Base-by-base conservation (phyloP, 2,888 invertebrate species). In the Clostera curtula region DNA sequence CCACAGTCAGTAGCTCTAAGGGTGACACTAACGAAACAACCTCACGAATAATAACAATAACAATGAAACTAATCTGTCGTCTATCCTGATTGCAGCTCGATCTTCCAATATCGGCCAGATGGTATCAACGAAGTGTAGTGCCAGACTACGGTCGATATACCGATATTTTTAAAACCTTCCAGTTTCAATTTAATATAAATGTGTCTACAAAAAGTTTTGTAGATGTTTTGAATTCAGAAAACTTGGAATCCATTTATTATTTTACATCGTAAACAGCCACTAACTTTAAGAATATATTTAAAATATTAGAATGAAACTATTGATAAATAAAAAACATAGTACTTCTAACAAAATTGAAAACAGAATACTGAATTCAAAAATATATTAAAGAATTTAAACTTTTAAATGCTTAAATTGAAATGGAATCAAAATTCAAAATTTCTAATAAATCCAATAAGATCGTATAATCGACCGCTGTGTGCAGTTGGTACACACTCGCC, bases 61-160 rank as follows among this genome's bases (percentile, higher is more conserved):
- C 59, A 77, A 79, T 65, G 68, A 74, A 79, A 77, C 74, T 75
- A 74, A 79, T 62, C 52, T 57, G 62, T 70, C 69, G 68, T 70
- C 80, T 79, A 65, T 64, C 62, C 68, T 75, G 75, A 71, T 66
- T 73, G 70, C 66, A 72, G 70, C 65, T 72, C 70, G 71, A 73
- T 74, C 76, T 75, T 82, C 77, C 80, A 76, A 76, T 72, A 74
- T 76, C 77, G 79, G 80, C 65, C 80, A 73, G 82, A 75, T 80
- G 77, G 77, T 74, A 67, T 67, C 63, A 63, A 69, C 63, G 67
- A 68, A 43, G 50, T 42, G 52, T 46, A 45, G 51, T 53, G 46
- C 54, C 55, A 44, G 46, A 43, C 48, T 53, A 45, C 36, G 47
- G 45, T 47, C 39, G 46, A 39, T 49, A 40, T 36, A 38, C 40